Evolutionary conservation across 2,888 invertebrate genomes (phyloP).

Genomic region (Drosophila mayaguana): DNA sequence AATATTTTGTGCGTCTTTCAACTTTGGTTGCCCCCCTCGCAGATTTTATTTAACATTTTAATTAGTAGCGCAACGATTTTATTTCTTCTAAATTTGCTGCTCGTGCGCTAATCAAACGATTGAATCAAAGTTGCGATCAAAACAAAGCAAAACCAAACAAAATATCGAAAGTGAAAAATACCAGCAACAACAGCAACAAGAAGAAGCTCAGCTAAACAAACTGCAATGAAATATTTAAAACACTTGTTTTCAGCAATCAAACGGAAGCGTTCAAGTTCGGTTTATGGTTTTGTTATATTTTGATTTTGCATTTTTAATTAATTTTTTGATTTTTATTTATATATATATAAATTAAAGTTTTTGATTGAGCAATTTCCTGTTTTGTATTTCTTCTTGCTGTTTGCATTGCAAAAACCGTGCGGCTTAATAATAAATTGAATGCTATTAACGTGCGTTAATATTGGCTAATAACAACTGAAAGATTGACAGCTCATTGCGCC

Average conservation of each 20-base stretch:
- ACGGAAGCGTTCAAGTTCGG: conserved; percentile 64
- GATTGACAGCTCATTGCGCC: conserved; percentile 5
- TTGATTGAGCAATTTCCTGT: conserved; percentile 66
- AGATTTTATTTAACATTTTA: conserved; percentile 20
- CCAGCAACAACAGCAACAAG: neutral
- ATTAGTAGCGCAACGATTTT: conserved; percentile 15
- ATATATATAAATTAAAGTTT: neutral
- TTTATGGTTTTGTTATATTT: conserved; percentile 31
- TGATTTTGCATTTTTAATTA: conserved; percentile 5
- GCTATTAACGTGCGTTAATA: conserved; percentile 35
- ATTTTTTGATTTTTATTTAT: neutral
- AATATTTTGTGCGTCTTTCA: neutral
- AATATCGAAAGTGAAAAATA: neutral
- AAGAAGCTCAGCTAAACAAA: conserved; percentile 18
- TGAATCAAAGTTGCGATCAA: conserved; percentile 46
- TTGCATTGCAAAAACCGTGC: conserved; percentile 6
- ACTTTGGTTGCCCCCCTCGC: conserved; percentile 32
- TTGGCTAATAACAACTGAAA: conserved; percentile 32
- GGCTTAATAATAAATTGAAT: conserved; percentile 3
- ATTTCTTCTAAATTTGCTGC: conserved; percentile 39
- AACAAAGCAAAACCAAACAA: conserved; percentile 1
- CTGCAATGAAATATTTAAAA: conserved; percentile 19
- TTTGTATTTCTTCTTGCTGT: conserved; percentile 24
- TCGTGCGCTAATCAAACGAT: conserved; percentile 54
- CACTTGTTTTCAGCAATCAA: conserved; percentile 52